Evolutionary conservation across 2,888 invertebrate genomes (phyloP).

Genomic region (Xestia ashworthii): DNA sequence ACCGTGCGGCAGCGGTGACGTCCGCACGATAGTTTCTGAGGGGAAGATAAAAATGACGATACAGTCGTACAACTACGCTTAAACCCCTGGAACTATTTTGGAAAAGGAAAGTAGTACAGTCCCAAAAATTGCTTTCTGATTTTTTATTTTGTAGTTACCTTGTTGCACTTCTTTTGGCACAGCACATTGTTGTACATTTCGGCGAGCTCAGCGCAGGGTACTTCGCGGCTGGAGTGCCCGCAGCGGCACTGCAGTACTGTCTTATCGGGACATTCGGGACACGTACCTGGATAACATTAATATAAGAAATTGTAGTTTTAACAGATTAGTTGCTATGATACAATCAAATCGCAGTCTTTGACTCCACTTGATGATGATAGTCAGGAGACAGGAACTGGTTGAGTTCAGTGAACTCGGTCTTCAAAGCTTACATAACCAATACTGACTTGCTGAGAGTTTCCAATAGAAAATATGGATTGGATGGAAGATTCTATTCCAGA

Average conservation of each 20-base stretch:
- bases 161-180: constrained; percentile 97
- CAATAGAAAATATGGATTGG: background rate
- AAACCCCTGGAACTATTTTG: background rate
- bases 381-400: background rate
- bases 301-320: background rate
- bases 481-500: too few relatives aligned
- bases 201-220: constrained; percentile 94
- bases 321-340: background rate
- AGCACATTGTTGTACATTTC: constrained; percentile 93
- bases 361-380: background rate
- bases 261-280: constrained; percentile 94
- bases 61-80: background rate
- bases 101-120: background rate
- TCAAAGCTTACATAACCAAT: background rate
- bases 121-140: background rate
- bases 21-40: constrained; percentile 94
- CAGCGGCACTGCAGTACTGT: constrained; percentile 96
- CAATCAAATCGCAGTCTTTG: background rate
- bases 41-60: constrained; percentile 1
- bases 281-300: constrained; percentile 88
- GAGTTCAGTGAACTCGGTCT: background rate
- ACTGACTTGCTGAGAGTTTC: background rate
- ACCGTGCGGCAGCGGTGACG: constrained; percentile 97
- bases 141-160: constrained; percentile 87
- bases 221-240: constrained; percentile 95